A percentile compares a stretch with the other conserved stretches of the same genome.
Evolutionary conservation across 2,888 invertebrate genomes (phyloP).

Genomic region (Stenotaenia linearis): DNA sequence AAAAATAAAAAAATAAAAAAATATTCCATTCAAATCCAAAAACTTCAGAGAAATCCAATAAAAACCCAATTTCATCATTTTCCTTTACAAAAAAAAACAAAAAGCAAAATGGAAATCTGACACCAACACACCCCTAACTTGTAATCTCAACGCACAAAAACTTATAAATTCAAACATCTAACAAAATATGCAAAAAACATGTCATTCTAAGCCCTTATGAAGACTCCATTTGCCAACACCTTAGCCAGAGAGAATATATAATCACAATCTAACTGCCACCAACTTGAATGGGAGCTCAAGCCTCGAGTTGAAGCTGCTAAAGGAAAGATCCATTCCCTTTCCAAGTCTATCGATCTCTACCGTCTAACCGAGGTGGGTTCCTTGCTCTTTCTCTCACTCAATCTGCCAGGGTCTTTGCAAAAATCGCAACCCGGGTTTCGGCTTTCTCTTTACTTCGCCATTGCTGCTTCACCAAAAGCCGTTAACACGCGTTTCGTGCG

Average conservation of each 20-base stretch:
- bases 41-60: too few relatives aligned
- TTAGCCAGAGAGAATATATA: slow-evolving; percentile 1
- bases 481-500: background rate
- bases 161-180: background rate
- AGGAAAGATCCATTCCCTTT: slow-evolving; percentile 26
- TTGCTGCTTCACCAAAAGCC: background rate
- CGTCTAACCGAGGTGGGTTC: slow-evolving; percentile 19
- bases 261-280: slow-evolving; percentile 20
- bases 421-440: slow-evolving; percentile 5
- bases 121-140: too few relatives aligned
- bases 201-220: background rate
- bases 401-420: background rate
- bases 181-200: too few relatives aligned
- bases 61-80: too few relatives aligned
- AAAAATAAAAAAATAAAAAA: too few relatives aligned
- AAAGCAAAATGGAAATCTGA: too few relatives aligned
- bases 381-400: slow-evolving; percentile 31
- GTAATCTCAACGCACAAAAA: too few relatives aligned
- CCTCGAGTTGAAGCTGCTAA: slow-evolving; percentile 24
- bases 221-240: background rate
- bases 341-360: slow-evolving; percentile 27
- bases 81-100: too few relatives aligned
- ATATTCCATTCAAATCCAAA: too few relatives aligned
- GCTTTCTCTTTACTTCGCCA: background rate
- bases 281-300: slow-evolving; percentile 14